These are phyloP conservation scores for Achatina immaculata DNA, from an alignment of 1,140 invertebrate genomes.

Conservation along the genomic window DNA sequence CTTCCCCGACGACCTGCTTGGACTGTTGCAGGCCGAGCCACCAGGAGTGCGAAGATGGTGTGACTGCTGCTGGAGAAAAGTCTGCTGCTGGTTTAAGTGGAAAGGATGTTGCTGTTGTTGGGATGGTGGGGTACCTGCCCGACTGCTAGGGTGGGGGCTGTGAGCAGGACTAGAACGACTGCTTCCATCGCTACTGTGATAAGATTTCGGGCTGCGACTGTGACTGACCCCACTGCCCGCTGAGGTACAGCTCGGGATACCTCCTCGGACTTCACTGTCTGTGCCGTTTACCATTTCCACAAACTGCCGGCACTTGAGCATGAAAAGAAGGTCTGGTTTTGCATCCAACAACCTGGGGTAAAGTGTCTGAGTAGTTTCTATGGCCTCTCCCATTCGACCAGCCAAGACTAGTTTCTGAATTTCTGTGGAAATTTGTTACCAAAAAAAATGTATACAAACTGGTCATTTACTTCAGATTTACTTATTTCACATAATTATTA, in stretches of 20 bases:
- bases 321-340: conserved; percentile 91
- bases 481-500: background rate
- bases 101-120: conserved; percentile 37
- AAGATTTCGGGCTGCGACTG: conserved; percentile 56
- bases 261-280: conserved; percentile 70
- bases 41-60: conserved; percentile 36
- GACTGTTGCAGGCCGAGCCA: conserved; percentile 65
- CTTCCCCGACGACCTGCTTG: conserved; percentile 46
- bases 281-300: conserved; percentile 83
- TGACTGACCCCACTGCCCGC: conserved; percentile 35
- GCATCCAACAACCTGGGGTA: conserved; percentile 92
- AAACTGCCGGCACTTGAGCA: conserved; percentile 96
- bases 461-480: background rate
- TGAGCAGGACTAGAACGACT: conserved; percentile 59
- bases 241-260: conserved; percentile 58
- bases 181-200: conserved; percentile 44
- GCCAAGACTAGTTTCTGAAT: conserved; percentile 92
- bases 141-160: conserved; percentile 46
- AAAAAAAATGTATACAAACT: conserved; percentile 45
- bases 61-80: conserved; percentile 32
- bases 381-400: conserved; percentile 94
- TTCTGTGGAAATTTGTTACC: too few species aligned
- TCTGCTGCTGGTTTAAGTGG: conserved; percentile 21
- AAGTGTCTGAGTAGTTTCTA: conserved; percentile 87
- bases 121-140: conserved; percentile 50